Base-by-base conservation (phyloP, 1,140 invertebrate genomes). In the Trialeurodes vaporariorum region DNA sequence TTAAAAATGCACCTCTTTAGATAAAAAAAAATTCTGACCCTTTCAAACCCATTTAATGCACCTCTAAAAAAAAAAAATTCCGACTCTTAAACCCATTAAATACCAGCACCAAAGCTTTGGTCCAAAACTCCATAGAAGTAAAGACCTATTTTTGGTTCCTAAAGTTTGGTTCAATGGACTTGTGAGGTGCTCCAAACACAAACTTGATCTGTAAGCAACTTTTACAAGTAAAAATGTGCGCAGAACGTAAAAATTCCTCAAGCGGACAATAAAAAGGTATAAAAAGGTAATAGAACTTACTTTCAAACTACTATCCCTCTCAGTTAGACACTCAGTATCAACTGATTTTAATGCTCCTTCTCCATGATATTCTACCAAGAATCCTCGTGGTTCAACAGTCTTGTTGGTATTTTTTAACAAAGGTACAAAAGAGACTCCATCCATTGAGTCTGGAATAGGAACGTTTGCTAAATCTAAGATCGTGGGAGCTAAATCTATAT, bases 401-500 rank as follows among this genome's bases (percentile, higher is more conserved):
- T 49, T 49, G 17, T 49, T 49, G 59, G 65, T 67, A 24, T 70
- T 67, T 25, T 68, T 70, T 62, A 77, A 68, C 9, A 80, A 26
- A 1, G 76, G 71, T 70, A 79, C 71, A 26, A 91, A 82, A 1
- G 85, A 85, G 34, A 75, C 73, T 1, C 90, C 90, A 78, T 92
- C 89, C 80, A 87, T 84, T 9, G 81, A 78, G 26, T 79, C 76
- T 0, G 82, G 73, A 40, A 75, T 70, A 25, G 78, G 61, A 1
- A 85, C 61, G 0, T 82, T 83, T 9, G 85, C 84, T 72, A 93
- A 81, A 40, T 85, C 79, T 2, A 94, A 73, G 71, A 94, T 87
- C 0, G 93, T 94, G 0, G 91, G 86, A 23, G 89, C 88, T 27
- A 96, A 75, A 76, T 95, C 92, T 25, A 94, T 86, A 71, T 88